These are phyloP conservation scores for Synergus gifuensis DNA, from an alignment of 2,888 invertebrate species.

Conservation along the genomic window DNA sequence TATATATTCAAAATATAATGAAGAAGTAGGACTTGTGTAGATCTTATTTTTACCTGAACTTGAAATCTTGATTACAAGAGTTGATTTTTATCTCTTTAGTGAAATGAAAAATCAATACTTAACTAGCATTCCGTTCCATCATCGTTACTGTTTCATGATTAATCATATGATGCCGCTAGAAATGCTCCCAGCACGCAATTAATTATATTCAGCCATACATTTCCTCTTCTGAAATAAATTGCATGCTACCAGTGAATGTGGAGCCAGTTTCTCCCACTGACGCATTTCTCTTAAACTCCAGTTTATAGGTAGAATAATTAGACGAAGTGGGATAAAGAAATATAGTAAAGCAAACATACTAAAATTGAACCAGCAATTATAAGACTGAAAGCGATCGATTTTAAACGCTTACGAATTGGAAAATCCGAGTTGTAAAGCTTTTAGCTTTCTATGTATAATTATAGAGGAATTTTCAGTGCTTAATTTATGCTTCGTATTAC, in stretches of 20 bases:
- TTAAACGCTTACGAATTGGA: slow-evolving; percentile 9
- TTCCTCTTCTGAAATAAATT: slow-evolving; percentile 33
- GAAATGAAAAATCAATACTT: slow-evolving; percentile 34
- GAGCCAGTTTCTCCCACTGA: slow-evolving; percentile 18
- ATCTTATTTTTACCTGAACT: neutral
- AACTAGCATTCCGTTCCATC: slow-evolving; percentile 15
- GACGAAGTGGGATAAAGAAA: slow-evolving; percentile 15
- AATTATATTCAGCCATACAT: slow-evolving; percentile 37
- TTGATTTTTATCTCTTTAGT: neutral
- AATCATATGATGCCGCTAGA: slow-evolving; percentile 35
- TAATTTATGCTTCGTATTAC: slow-evolving; percentile 17
- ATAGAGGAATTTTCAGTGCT: slow-evolving; percentile 2
- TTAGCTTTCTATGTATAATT: slow-evolving; percentile 35
- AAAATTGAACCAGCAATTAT: neutral
- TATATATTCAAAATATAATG: neutral
- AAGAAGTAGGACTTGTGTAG: neutral
- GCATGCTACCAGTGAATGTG: slow-evolving; percentile 10
- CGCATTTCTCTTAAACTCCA: slow-evolving; percentile 31
- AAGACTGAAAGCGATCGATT: too few species aligned
- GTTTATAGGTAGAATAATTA: slow-evolving; percentile 24
- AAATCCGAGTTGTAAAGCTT: slow-evolving; percentile 12
- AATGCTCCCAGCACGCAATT: slow-evolving; percentile 35
- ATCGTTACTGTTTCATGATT: slow-evolving; percentile 33
- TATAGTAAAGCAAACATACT: neutral
- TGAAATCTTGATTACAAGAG: slow-evolving; percentile 4